Evolutionary conservation across 2,888 invertebrate species (phyloP), one percentile per base, ranked within the genome.

Genomic region (Agrochola circellaris): DNA sequence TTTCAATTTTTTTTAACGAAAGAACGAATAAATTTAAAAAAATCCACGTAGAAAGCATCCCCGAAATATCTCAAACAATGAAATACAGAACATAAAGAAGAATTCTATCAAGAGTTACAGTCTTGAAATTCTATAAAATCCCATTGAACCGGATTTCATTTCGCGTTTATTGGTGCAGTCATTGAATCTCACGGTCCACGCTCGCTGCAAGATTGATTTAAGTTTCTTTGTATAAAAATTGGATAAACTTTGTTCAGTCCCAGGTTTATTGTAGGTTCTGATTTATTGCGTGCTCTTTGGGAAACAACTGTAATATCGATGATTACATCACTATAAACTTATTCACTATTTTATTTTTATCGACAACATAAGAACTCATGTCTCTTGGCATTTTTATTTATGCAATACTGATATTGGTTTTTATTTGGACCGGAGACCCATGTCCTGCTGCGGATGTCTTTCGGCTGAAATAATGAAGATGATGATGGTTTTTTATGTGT

Each of bases 81-180:
- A 75, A 83, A 82, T 77, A 79, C 71, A 79, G 69, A 62, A 69
- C 71, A 82, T 79, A 88, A 83, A 87, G 68, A 73, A 68, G 79
- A 80, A 87, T 85, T 83, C 84, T 86, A 88, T 88, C 88, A 85
- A 81, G 81, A 88, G 79, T 87, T 69, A 84, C 72, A 75, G 79
- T 88, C 83, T 87, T 82, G 82, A 82, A 84, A 81, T 88, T 85
- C 86, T 87, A 83, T 87, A 84, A 86, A 87, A 79, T 83, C 79
- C 76, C 84, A 87, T 85, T 84, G 79, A 82, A 84, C 81, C 75
- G 79, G 82, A 85, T 86, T 87, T 87, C 83, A 88, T 88, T 87
- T 82, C 83, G 77, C 67, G 88, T 88, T 88, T 87, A 88, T 87
- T 87, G 83, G 85, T 85, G 82, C 87, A 87, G 81, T 85, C 86